Base-by-base conservation (phyloP, 2,888 invertebrate species). In the Steinernema hermaphroditum region DNA sequence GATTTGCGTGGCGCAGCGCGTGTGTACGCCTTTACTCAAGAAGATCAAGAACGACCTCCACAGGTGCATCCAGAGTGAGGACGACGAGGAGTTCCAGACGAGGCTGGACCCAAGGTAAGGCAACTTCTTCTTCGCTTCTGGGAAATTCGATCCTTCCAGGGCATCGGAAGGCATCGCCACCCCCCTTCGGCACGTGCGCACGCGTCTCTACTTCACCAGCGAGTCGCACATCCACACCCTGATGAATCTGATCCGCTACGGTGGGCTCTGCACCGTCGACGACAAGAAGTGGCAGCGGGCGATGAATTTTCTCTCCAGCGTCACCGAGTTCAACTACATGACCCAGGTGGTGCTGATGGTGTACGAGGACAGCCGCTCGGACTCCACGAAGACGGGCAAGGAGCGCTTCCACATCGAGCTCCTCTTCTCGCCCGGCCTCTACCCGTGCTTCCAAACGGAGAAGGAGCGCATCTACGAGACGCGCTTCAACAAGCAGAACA, bases 151-250 rank as follows among this genome's bases (percentile, higher is more conserved):
- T 37, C 32, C 76, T 76, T 44, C 44, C 69, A 83, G 82, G 32
- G 85, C 84, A n/a, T 84, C 83, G 71, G 68, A 87, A 92, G 97
- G 97, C 50, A 97, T 98, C 77, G 94, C 96, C 49, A 95, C 96
- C 85, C 98, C 98, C 32, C 95, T 96, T 62, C 90, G 98, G 54
- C 97, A 98, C 89, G 98, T 98, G 32, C 91, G 97, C 78, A 98
- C 97, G 8, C 91, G 98, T n/a, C 90, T 99, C 50, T 99, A 99
- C 89, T 99, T 98, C 88, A 99, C 98, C 1, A 96, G 96, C 87
- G 98, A 98, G 90, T 95, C 95, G 87, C 98, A 99, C 89, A 94
- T 98, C 77, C 98, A 99, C 89, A 97, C 96, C 12, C 89, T 99
- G 77, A 91, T 99, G 78, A 97, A 96, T 1, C 93, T 97, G 74